Evolutionary conservation across 92 coral and sea anemone genomes (phyloP).

Genomic region (Anthopleura xanthogrammica): DNA sequence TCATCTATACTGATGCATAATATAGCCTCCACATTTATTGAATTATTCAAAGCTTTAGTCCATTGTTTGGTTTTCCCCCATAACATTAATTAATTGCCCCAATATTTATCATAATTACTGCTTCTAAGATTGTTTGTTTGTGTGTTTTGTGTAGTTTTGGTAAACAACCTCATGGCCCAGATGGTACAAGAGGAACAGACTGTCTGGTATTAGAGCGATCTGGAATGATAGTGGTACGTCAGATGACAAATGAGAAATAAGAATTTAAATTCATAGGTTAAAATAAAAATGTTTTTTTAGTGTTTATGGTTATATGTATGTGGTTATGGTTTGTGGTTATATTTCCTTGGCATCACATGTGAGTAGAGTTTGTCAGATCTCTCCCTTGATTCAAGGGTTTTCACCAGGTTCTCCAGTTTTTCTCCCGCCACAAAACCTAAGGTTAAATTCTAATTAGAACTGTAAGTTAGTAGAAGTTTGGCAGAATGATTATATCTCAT

Average conservation of each 20-base stretch:
- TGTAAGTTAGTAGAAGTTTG: too few species aligned
- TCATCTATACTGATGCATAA: background rate
- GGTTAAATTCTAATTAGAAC: too few species aligned
- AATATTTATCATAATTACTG: background rate
- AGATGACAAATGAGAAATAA: background rate
- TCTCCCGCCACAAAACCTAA: too few species aligned
- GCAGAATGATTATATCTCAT: too few species aligned
- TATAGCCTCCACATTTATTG: background rate
- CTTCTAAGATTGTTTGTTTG: too few species aligned
- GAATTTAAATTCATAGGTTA: background rate
- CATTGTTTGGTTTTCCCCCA: background rate
- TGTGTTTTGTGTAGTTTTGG: slow-evolving; percentile 68
- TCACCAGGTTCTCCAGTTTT: too few species aligned
- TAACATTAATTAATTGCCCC: background rate
- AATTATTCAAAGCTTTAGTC: background rate
- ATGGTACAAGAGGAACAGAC: slow-evolving; percentile 90
- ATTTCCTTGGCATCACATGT: too few species aligned
- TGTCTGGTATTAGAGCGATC: slow-evolving; percentile 92
- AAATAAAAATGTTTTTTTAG: too few species aligned
- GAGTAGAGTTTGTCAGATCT: too few species aligned
- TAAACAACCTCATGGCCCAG: slow-evolving; percentile 79
- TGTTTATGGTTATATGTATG: too few species aligned
- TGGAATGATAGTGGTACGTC: slow-evolving; percentile 96
- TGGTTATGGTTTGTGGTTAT: too few species aligned
- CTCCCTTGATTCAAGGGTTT: too few species aligned